Percentiles rank a stretch among this genome's conserved stretches.
Conservation (phyloP, 2,888 invertebrate species). For the Pristionchus japonicus region DNA sequence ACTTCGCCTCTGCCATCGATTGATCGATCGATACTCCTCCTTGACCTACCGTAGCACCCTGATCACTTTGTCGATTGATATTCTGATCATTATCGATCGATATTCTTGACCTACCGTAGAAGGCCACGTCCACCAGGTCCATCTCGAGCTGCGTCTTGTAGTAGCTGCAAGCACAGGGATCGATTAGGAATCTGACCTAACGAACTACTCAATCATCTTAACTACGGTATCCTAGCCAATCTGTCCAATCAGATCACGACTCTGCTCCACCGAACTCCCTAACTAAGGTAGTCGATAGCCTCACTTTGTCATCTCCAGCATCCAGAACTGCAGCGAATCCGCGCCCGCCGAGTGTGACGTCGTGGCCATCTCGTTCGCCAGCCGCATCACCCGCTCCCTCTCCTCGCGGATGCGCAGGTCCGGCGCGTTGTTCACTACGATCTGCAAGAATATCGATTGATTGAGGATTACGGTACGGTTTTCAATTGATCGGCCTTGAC, state of each 20-base stretch:
- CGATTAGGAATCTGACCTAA: background rate
- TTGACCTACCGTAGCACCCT: no score
- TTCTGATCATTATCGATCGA: background rate
- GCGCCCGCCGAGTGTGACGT: no score
- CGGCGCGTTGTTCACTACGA: conserved; percentile 67
- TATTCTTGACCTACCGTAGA: conserved; percentile 57
- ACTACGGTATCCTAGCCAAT: background rate
- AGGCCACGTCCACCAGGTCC: conserved; percentile 62
- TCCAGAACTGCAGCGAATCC: no score
- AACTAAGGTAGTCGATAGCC: background rate
- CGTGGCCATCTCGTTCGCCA: conserved; percentile 14
- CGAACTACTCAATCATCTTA: background rate
- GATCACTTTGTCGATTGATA: no score
- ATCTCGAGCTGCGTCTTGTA: conserved; percentile 65
- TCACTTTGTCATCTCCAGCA: no score
- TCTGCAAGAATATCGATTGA: conserved; percentile 48
- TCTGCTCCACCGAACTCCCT: background rate
- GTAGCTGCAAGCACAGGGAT: conserved; percentile 59
- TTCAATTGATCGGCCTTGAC: no score
- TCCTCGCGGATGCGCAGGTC: conserved; percentile 63
- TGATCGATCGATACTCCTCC: no score
- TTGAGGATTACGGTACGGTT: no score
- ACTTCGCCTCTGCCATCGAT: no score
- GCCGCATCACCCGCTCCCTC: conserved; percentile 52
- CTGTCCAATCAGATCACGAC: no score